Evolutionary conservation across 2,888 invertebrate genomes (phyloP), one percentile per base, ranked within the genome.

Genomic region (Malachius bipustulatus): DNA sequence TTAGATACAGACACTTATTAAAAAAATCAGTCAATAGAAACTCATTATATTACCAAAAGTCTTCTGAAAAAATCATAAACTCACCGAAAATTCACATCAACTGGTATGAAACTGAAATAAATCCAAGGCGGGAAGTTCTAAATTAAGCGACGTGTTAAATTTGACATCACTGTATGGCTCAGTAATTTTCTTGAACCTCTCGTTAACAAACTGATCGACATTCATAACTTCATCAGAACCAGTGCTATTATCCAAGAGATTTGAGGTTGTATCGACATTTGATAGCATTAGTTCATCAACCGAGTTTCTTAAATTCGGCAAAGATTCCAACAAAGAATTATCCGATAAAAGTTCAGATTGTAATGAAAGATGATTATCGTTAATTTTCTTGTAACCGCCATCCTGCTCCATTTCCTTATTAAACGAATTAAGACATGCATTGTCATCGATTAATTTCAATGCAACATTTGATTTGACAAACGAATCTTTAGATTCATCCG

Each of bases 131-230:
- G 56, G 57, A 36, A 62, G 45, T 41, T 61, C 61, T 16, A 61
- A 43, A 47, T 52, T 55, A 38, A 60, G 46, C 2, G 53, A 37
- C 8, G 43, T 39, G 35, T 47, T 46, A 19, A 19, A 19, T n/a
- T 19, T 19, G 6, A 19, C 6, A 19, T 19, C 24, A 6, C 6
- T 8, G 6, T 19, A 6, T 8, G 24, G 24, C 37, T 57, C 62
- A 1, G 60, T 60, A 34, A 63, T 52, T 38, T 55, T 59, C 37
- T 59, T 59, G 47, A 63, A 59, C 30, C 62, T 47, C 44, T 63
- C 63, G 43, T 60, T 62, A 3, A 62, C 62, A 46, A 63, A 60
- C 38, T 62, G 63, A 51, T 62, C 63, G 1, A 63, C 62, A 44
- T 62, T 62, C 59, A 62, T 60, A 15, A 61, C 55, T 49, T 63